Percentiles rank a stretch among this genome's conserved stretches.
Conservation (phyloP, 1,140 invertebrate genomes). For the Ceratina australensis region DNA sequence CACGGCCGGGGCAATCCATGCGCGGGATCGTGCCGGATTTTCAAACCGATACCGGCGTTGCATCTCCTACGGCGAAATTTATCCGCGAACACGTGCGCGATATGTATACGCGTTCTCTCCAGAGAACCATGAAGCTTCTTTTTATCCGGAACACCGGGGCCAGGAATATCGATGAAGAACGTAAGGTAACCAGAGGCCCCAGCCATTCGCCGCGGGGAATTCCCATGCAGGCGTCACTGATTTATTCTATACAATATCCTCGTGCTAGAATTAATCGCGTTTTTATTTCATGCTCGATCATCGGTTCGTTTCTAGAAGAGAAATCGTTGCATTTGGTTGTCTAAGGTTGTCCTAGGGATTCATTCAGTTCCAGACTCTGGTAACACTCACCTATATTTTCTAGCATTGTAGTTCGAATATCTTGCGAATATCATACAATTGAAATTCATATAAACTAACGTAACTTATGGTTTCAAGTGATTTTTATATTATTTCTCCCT, state of each 20-base stretch:
- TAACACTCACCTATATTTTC: too few species aligned
- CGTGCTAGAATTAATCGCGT: too few species aligned
- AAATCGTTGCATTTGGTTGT: too few species aligned
- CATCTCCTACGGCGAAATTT: constrained; percentile 45
- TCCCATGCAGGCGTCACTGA: constrained; percentile 24
- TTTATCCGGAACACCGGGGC: constrained; percentile 49
- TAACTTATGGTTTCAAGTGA: too few species aligned
- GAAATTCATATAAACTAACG: too few species aligned
- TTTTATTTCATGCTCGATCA: too few species aligned
- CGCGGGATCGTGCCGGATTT: constrained; percentile 29
- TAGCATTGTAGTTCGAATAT: too few species aligned
- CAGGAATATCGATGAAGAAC: constrained; percentile 59
- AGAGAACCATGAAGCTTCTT: constrained; percentile 42
- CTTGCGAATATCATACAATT: too few species aligned
- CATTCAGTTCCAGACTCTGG: too few species aligned
- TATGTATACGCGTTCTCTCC: constrained; percentile 31
- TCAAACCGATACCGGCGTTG: constrained; percentile 2
- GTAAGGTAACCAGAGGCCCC: constrained; percentile 35
- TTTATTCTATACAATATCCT: constrained; percentile 13
- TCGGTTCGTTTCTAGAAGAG: too few species aligned
- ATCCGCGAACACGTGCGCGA: constrained; percentile 39
- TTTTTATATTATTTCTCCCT: too few species aligned
- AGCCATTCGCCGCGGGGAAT: constrained; percentile 26
- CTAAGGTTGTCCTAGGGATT: too few species aligned
- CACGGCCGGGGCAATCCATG: constrained; percentile 5